phyloP scores from a whole-genome alignment of 2,113 vertebrate species.

The Syngnathus typhle region DNA sequence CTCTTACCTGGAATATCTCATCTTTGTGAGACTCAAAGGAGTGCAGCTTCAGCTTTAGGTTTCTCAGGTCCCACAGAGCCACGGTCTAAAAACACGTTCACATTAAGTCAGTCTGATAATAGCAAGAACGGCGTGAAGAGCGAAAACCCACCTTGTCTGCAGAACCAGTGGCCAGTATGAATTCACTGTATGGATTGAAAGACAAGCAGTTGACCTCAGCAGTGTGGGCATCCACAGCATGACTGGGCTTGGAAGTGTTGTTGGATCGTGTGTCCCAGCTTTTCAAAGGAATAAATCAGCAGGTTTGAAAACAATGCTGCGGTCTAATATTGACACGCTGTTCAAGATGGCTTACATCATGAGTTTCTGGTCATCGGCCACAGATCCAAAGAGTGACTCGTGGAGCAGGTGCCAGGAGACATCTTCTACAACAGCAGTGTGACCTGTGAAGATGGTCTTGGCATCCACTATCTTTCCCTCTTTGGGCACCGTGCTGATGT shows the following conservation, averaged over 20 bases:
- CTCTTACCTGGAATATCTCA: conserved; percentile 95
- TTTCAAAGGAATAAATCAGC: conserved; percentile 8
- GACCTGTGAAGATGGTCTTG: conserved; percentile 97
- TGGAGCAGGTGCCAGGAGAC: conserved; percentile 96
- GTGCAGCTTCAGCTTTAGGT: conserved; percentile 94
- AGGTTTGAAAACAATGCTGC: not conserved
- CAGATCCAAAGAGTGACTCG: conserved; percentile 92
- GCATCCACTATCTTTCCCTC: conserved; percentile 97
- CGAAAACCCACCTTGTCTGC: conserved; percentile 83
- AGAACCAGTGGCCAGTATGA: conserved; percentile 93
- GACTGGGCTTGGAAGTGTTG: conserved; percentile 97
- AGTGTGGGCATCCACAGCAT: conserved; percentile 95
- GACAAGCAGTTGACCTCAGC: conserved; percentile 97
- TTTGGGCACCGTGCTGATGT: conserved; percentile 95
- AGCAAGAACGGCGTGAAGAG: not conserved
- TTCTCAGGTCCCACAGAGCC: conserved; percentile 94
- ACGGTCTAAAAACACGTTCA: conserved; percentile 76
- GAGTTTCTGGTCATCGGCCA: conserved; percentile 95
- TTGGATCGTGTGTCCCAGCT: conserved; percentile 97
- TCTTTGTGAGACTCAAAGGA: conserved; percentile 99
- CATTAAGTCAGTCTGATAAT: not conserved
- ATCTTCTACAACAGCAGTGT: conserved; percentile 94
- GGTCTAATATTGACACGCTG: not conserved
- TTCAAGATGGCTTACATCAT: conserved; percentile 84
- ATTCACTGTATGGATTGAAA: conserved; percentile 97